These are phyloP conservation scores for Cyprinodon tularosa DNA, from an alignment of 2,113 vertebrate genomes.

Conservation along the genomic window DNA sequence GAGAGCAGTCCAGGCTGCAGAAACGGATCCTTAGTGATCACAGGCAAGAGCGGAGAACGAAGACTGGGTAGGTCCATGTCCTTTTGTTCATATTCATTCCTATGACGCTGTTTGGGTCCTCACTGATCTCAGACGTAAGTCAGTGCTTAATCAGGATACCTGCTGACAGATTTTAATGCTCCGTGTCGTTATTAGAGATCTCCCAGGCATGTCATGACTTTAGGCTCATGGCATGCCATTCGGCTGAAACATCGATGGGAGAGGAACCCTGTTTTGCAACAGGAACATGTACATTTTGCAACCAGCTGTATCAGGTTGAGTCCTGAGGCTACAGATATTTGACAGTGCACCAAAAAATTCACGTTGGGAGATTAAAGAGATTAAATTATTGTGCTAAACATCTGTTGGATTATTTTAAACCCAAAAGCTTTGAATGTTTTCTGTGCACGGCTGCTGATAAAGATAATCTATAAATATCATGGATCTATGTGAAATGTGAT, in stretches of 20 bases:
- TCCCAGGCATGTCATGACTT: conserved; percentile 1
- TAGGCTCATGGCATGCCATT: conserved; percentile 44
- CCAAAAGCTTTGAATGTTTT: conserved; percentile 16
- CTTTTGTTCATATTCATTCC: not conserved
- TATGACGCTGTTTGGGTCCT: not conserved
- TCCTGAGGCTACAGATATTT: conserved; percentile 36
- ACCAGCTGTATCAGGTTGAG: conserved; percentile 36
- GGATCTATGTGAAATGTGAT: not conserved
- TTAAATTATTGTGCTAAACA: conserved; percentile 25
- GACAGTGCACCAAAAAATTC: conserved; percentile 26
- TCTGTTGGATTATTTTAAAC: conserved; percentile 40
- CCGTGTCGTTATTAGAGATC: not conserved
- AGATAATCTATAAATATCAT: not conserved
- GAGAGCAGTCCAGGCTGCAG: conserved; percentile 80
- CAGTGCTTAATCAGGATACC: not conserved
- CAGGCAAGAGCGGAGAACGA: conserved; percentile 56
- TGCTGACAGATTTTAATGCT: not conserved
- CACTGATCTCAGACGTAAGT: not conserved
- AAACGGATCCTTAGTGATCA: conserved; percentile 81
- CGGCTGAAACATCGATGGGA: conserved; percentile 33
- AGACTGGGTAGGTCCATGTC: conserved; percentile 74
- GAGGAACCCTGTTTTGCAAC: conserved; percentile 36
- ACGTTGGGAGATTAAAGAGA: conserved; percentile 24
- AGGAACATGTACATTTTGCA: conserved; percentile 26
- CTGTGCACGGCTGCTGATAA: not conserved